These are phyloP conservation scores for Aselliscus stoliczkanus DNA, from an alignment of 2,797 vertebrate genomes.

Conservation along the genomic window DNA sequence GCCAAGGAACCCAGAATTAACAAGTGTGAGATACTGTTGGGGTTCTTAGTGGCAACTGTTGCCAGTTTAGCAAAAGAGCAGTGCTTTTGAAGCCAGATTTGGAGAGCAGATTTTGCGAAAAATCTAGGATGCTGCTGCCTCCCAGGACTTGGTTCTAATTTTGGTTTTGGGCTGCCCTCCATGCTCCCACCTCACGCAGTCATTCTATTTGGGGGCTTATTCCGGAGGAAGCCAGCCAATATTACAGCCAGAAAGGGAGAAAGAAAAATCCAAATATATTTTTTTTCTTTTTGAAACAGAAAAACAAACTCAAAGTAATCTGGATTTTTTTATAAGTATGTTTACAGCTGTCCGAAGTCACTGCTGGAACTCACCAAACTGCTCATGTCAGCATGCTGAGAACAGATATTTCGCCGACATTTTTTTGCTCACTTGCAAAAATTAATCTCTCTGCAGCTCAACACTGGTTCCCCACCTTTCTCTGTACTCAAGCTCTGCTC, in stretches of 20 bases:
- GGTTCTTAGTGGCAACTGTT: background rate
- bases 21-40: background rate
- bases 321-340: conserved; percentile 41
- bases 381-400: background rate
- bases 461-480: background rate
- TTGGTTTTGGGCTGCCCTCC: conserved; percentile 57
- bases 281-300: conserved; percentile 41
- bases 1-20: conserved; percentile 56
- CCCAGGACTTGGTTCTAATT: conserved; percentile 66
- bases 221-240: conserved; percentile 64
- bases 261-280: background rate
- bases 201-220: conserved; percentile 64
- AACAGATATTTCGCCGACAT: background rate
- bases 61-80: conserved; percentile 67
- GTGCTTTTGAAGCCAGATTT: conserved; percentile 62
- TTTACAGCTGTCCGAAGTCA: background rate
- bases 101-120: conserved; percentile 57
- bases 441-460: background rate
- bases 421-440: background rate
- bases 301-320: conserved; percentile 51
- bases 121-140: conserved; percentile 56
- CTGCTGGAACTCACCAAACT: background rate
- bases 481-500: background rate
- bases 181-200: conserved; percentile 38
- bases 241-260: background rate